These are phyloP conservation scores for Phainopepla nitens DNA, from an alignment of 2,113 vertebrate species.

Conservation along the genomic window DNA sequence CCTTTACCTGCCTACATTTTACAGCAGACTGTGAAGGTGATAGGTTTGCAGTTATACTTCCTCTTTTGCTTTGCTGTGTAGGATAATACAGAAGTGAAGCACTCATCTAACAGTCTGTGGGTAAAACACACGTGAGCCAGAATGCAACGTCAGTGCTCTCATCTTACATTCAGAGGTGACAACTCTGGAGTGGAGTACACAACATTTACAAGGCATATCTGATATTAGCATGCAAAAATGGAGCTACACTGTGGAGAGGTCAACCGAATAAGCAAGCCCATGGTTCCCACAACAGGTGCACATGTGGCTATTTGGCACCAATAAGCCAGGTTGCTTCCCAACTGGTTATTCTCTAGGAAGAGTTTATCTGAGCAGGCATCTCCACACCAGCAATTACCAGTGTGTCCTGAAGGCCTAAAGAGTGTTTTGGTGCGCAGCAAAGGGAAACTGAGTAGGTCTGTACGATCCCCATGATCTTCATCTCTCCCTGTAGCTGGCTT, in stretches of 20 bases:
- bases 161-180: not conserved
- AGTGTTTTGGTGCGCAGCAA: not conserved
- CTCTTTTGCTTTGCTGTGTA: not conserved
- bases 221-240: not conserved
- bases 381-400: not conserved
- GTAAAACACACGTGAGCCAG: fast-evolving
- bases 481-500: not conserved
- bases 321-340: not conserved
- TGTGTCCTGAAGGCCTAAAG: not conserved
- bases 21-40: not conserved
- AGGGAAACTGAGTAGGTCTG: not conserved
- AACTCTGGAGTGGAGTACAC: not conserved
- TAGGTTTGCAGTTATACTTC: not conserved
- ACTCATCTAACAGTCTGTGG: not conserved
- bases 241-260: not conserved
- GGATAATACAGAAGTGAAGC: not conserved
- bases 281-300: not conserved
- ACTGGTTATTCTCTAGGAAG: not conserved
- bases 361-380: slow-evolving; percentile 8
- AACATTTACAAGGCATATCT: not conserved
- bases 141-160: not conserved
- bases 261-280: not conserved
- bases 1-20: not conserved
- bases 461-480: fast-evolving
- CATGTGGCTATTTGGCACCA: not conserved